These are phyloP conservation scores for Drosophila simulans DNA, from an alignment of 1,140 invertebrate genomes.

Conservation along the genomic window DNA sequence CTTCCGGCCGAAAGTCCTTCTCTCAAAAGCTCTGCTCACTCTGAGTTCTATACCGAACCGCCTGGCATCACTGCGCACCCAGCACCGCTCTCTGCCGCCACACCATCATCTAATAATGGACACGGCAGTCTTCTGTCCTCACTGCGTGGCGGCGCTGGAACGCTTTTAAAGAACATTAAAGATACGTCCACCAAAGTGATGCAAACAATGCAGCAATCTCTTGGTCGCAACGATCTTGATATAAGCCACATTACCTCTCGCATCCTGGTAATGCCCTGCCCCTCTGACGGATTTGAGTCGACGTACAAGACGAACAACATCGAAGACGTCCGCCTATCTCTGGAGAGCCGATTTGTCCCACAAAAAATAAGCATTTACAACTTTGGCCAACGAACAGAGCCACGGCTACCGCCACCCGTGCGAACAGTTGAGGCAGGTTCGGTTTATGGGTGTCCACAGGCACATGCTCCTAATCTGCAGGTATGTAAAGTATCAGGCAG, in stretches of 20 bases:
- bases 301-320: constrained; percentile 96
- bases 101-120: constrained; percentile 76
- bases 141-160: constrained; percentile 92
- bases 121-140: constrained; percentile 90
- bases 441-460: constrained; percentile 87
- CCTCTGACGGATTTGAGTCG: constrained; percentile 96
- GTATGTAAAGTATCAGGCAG: constrained; percentile 5
- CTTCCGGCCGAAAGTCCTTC: constrained; percentile 67
- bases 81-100: constrained; percentile 5
- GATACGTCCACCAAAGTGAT: constrained; percentile 98
- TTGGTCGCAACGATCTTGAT: constrained; percentile 94
- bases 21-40: constrained; percentile 52
- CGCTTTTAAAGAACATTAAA: constrained; percentile 96
- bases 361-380: constrained; percentile 93
- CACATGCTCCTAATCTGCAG: constrained; percentile 88
- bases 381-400: constrained; percentile 86
- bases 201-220: constrained; percentile 97
- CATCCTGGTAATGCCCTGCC: constrained; percentile 96
- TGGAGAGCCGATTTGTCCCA: constrained; percentile 90
- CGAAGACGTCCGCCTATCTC: constrained; percentile 93
- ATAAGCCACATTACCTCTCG: constrained; percentile 96
- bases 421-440: constrained; percentile 88
- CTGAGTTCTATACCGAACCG: constrained; percentile 80
- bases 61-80: constrained; percentile 28
- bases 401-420: constrained; percentile 86